These are phyloP conservation scores for Stegophylla sp. DNA, from an alignment of 2,888 invertebrate genomes.

Conservation along the genomic window DNA sequence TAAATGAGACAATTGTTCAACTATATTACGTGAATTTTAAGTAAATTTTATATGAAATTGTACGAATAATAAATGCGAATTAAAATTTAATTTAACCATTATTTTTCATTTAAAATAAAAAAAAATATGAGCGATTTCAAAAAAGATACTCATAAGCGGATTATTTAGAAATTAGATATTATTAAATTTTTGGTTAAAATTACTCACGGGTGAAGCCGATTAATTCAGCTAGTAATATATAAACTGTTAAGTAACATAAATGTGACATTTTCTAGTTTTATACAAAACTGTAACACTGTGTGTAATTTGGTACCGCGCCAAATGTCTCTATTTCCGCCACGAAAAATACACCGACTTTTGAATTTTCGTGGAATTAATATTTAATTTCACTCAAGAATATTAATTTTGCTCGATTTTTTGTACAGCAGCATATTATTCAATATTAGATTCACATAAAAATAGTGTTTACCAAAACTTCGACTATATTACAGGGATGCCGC, in stretches of 20 bases:
- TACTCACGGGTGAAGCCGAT: too few species aligned
- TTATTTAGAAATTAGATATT: neutral
- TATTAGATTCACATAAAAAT: constrained; percentile 5
- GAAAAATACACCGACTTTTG: constrained; percentile 13
- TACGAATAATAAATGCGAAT: too few species aligned
- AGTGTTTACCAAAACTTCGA: neutral
- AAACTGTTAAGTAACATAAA: neutral
- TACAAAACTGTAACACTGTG: neutral
- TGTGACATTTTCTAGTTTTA: neutral
- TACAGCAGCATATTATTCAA: neutral
- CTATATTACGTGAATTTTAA: too few species aligned
- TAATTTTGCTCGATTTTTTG: neutral
- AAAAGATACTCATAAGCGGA: too few species aligned
- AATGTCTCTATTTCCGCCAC: constrained; percentile 30
- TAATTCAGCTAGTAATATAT: too few species aligned
- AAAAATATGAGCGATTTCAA: too few species aligned
- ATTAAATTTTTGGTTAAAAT: neutral
- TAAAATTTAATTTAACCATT: too few species aligned
- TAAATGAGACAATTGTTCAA: too few species aligned
- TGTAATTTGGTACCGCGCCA: neutral
- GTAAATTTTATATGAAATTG: too few species aligned
- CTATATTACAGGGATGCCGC: too few species aligned
- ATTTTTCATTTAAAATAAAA: too few species aligned
- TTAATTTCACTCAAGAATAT: neutral
- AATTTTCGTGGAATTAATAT: constrained; percentile 19